Evolutionary conservation across 2,113 vertebrate species (phyloP).

Genomic region (Eptesicus fuscus): DNA sequence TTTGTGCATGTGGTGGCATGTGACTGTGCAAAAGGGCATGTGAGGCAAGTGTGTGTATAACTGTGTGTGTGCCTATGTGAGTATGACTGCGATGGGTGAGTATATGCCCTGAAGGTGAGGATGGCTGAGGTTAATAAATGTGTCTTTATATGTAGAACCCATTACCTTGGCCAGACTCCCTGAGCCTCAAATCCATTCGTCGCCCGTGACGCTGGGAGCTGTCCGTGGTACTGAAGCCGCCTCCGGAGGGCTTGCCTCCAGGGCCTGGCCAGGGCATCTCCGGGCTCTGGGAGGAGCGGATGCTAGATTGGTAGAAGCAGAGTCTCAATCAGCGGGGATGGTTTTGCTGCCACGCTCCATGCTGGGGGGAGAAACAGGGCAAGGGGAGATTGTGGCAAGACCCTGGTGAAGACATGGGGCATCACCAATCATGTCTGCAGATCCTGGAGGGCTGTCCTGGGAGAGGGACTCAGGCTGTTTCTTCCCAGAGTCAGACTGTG

Average conservation of each 20-base stretch:
- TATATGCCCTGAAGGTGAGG: neutral
- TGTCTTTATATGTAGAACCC: neutral
- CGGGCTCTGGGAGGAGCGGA: neutral
- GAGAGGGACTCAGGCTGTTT: neutral
- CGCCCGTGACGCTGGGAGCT: accelerated
- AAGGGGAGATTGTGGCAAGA: neutral
- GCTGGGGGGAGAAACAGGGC: neutral
- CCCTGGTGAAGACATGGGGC: neutral
- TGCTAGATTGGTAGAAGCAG: neutral
- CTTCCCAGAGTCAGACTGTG: neutral
- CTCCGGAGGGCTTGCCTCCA: accelerated
- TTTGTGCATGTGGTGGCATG: neutral
- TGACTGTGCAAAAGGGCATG: neutral
- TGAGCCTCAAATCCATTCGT: too few relatives aligned
- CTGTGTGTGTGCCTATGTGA: neutral
- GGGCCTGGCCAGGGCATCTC: neutral
- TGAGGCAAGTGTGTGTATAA: neutral
- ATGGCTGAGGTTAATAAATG: neutral
- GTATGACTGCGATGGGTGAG: neutral
- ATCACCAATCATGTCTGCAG: neutral
- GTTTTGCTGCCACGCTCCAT: neutral
- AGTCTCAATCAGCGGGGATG: neutral
- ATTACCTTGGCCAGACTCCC: neutral
- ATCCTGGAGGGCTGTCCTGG: neutral
- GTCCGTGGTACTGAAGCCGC: conserved; percentile 37